A percentile compares a stretch with the other conserved stretches of the same genome.
Evolutionary conservation across 1,140 invertebrate species (phyloP).

Genomic region (Aphaenogaster floridana): DNA sequence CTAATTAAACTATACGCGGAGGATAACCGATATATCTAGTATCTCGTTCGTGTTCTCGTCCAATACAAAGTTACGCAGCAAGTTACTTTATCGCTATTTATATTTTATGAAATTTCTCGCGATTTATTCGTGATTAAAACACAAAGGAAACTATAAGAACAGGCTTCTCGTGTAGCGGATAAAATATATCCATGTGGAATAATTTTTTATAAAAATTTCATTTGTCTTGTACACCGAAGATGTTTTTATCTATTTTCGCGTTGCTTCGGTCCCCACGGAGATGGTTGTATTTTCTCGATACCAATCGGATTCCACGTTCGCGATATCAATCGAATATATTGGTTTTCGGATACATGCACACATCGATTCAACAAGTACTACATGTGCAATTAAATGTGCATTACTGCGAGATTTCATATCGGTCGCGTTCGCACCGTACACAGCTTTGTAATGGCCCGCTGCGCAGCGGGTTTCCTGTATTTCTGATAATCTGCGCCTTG

Average conservation of each 20-base stretch:
- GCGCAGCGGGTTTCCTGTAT: slow-evolving; percentile 37
- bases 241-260: slow-evolving; percentile 14
- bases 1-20: slow-evolving; percentile 67
- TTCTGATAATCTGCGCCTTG: slow-evolving; percentile 54
- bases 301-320: slow-evolving; percentile 46
- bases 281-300: slow-evolving; percentile 46
- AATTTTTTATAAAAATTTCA: slow-evolving; percentile 44
- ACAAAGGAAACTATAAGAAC: neutral
- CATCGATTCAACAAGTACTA: slow-evolving; percentile 61
- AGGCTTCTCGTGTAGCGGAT: neutral
- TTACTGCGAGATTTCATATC: slow-evolving; percentile 63
- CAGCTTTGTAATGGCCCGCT: slow-evolving; percentile 35
- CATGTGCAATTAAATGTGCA: slow-evolving; percentile 60
- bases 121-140: slow-evolving; percentile 17
- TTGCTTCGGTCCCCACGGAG: slow-evolving; percentile 26
- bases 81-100: neutral
- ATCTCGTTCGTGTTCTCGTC: neutral
- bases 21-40: slow-evolving; percentile 16
- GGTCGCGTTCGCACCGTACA: slow-evolving; percentile 21
- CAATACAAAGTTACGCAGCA: neutral
- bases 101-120: neutral
- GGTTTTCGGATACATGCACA: slow-evolving; percentile 51
- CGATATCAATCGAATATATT: slow-evolving; percentile 63
- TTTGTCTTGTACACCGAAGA: neutral
- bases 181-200: neutral